Evolutionary conservation across 1,140 invertebrate species (phyloP).

Genomic region (Sesamia nonagrioides): DNA sequence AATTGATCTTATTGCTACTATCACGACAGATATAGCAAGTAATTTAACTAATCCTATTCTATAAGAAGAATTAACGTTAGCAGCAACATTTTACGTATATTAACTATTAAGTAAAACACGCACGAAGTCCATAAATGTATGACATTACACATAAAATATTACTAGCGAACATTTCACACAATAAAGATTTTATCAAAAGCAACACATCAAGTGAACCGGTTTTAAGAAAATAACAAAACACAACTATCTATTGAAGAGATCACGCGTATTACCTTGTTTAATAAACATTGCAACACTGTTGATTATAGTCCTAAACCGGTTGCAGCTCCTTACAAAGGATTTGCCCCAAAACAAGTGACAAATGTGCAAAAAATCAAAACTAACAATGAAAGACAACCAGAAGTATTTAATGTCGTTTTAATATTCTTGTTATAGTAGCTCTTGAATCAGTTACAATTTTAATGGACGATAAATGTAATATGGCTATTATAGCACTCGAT

Average conservation of each 20-base stretch:
- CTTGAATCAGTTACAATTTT: slow-evolving; percentile 75
- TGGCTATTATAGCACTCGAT: slow-evolving; percentile 64
- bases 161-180: slow-evolving; percentile 5
- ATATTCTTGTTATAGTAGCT: slow-evolving; percentile 72
- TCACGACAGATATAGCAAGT: too few relatives aligned
- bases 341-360: slow-evolving; percentile 60
- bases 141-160: slow-evolving; percentile 27
- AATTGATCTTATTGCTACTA: background rate
- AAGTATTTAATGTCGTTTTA: slow-evolving; percentile 72
- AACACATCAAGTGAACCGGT: slow-evolving; percentile 59
- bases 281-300: slow-evolving; percentile 85
- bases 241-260: slow-evolving; percentile 63
- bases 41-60: too few relatives aligned
- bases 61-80: too few relatives aligned
- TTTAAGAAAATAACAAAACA: slow-evolving; percentile 58
- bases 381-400: slow-evolving; percentile 70
- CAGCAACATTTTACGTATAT: too few relatives aligned
- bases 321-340: slow-evolving; percentile 57
- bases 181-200: slow-evolving; percentile 46
- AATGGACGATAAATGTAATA: slow-evolving; percentile 73
- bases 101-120: background rate
- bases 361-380: slow-evolving; percentile 76
- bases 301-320: slow-evolving; percentile 75
- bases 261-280: slow-evolving; percentile 83
- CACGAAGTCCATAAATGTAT: background rate